phyloP scores from a whole-genome alignment of 2,888 invertebrate genomes.

The Blastobasis adustella region DNA sequence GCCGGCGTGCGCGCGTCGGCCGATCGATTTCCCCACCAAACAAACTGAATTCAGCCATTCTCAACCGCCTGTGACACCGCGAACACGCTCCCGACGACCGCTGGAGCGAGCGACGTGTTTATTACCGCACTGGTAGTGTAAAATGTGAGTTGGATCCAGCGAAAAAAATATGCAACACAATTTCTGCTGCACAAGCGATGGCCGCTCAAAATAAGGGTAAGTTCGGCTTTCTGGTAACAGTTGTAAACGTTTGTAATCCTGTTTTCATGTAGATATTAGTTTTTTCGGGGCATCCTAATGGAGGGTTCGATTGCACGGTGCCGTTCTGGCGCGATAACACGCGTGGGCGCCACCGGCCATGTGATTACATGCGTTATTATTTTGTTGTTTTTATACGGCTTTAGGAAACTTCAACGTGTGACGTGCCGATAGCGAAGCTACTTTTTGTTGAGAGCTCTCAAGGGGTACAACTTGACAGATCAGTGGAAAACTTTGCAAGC shows the following conservation, averaged over 20 bases:
- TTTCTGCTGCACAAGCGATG: conserved; percentile 42
- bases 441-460: no score
- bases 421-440: no score
- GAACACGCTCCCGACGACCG: conserved; percentile 51
- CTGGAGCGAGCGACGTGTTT: conserved; percentile 23
- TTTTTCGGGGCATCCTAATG: neutral
- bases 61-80: conserved; percentile 51
- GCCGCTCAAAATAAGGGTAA: conserved; percentile 66
- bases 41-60: conserved; percentile 59
- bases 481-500: no score
- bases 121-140: conserved; percentile 24
- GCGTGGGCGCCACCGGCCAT: no score
- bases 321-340: no score
- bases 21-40: conserved; percentile 67
- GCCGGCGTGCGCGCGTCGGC: conserved; percentile 55
- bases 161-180: conserved; percentile 49
- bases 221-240: conserved; percentile 13
- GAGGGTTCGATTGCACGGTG: neutral
- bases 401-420: no score
- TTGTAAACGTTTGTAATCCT: neutral
- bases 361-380: no score
- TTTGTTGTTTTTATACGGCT: no score
- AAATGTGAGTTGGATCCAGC: conserved; percentile 40
- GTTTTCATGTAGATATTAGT: neutral
- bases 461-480: no score